Evolutionary conservation across 2,888 invertebrate genomes (phyloP), one percentile per base, ranked within the genome.

Genomic region (Mylabris sibirica): DNA sequence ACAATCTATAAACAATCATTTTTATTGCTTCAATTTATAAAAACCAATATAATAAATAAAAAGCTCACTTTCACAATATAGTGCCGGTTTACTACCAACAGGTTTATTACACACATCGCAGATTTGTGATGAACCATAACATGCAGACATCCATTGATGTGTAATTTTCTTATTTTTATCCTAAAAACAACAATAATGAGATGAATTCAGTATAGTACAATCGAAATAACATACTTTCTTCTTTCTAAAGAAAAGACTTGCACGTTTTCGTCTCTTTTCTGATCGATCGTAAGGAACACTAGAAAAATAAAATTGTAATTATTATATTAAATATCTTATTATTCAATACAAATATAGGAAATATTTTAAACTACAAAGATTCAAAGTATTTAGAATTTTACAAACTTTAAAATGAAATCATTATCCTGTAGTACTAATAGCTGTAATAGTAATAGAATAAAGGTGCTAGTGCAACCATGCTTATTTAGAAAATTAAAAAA

Each of bases 171-270:
- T 92, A 67, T 89, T 90, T 84, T 94, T 93, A 83, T 93, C 92
- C 93, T 93, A 26, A 20, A 24, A 44, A 44, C n/a, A 0, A 65
- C 20, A 77, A 78, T 69, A 65, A 67, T 24, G 62, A 79, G 14
- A 79, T 77, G 71, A 71, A 77, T 17, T 69, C 66, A 67, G 24
- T 63, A 70, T 69, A 44, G 17, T 44, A 5, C 12, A 64, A 49
- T 57, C 57, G 67, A 63, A 24, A 53, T 64, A 9, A 63, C 41
- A 60, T 82, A 89, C 96, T 89, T 95, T 95, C 85, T 95, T 96
- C 86, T 96, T 96, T 75, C 96, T 91, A 83, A 96, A 96, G 88
- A 96, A 96, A 69, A 96, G 86, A 75, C 96, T 96, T 65, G 95
- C 95, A 63, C 96, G 88, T 86, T 96, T 96, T 76, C 95, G 89